Conservation (phyloP, 2,113 vertebrate genomes). For the Myrmophylax atrothorax region DNA sequence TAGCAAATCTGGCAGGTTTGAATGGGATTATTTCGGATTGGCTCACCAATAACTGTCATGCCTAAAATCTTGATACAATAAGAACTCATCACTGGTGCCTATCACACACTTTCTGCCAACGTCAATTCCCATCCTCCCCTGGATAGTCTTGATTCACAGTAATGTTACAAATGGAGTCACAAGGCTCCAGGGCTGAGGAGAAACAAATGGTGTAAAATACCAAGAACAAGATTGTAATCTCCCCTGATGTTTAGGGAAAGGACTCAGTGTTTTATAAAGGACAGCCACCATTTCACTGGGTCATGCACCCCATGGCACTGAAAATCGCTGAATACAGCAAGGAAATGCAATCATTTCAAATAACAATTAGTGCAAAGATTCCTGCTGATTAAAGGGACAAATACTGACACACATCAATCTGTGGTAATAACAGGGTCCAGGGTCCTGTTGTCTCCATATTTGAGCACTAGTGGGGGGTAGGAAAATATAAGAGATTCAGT, state of each 20-base stretch:
- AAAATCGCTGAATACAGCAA: neutral
- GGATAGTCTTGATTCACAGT: neutral
- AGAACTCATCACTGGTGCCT: neutral
- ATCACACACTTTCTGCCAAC: neutral
- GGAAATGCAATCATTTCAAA: neutral
- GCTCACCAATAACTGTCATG: conserved; percentile 13
- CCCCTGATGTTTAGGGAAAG: neutral
- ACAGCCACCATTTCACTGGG: neutral
- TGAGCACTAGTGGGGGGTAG: neutral
- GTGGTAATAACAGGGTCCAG: neutral
- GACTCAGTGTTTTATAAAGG: neutral
- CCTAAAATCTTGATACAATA: conserved; percentile 21
- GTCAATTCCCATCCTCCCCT: neutral
- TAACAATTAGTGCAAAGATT: neutral
- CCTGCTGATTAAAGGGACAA: neutral
- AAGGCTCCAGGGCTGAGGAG: neutral
- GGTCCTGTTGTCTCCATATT: neutral
- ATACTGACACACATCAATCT: neutral
- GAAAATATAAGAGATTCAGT: neutral
- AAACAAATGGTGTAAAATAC: neutral
- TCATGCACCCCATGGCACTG: neutral
- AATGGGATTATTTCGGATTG: neutral
- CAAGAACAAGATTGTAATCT: neutral
- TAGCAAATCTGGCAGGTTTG: neutral
- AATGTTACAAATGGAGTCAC: neutral